Conservation (phyloP, 2,797 vertebrate genomes). For the Numenius phaeopus region DNA sequence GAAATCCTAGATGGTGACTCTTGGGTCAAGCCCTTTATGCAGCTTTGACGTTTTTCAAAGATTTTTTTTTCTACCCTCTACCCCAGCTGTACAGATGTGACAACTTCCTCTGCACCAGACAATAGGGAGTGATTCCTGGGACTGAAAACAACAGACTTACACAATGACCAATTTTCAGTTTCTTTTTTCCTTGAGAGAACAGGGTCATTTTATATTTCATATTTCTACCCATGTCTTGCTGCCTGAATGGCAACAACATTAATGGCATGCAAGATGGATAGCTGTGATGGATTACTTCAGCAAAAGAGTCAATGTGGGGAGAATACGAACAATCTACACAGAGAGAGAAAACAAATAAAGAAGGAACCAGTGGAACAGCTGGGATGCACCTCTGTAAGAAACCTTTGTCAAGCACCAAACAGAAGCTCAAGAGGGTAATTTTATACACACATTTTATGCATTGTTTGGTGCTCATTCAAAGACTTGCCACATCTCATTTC, state of each 20-base stretch:
- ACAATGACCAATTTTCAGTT: not conserved
- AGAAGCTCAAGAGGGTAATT: not conserved
- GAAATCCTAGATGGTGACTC: not conserved
- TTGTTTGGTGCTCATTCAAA: not conserved
- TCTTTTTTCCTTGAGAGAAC: not conserved
- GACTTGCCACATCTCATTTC: not conserved
- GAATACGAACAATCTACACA: not conserved
- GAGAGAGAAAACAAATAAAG: not conserved
- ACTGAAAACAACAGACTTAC: not conserved
- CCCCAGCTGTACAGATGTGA: not conserved
- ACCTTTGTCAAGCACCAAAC: not conserved
- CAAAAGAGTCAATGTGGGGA: not conserved
- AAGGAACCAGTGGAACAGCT: not conserved
- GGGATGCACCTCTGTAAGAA: not conserved
- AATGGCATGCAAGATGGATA: not conserved
- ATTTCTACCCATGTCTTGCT: not conserved
- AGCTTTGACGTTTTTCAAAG: slow-evolving; percentile 1
- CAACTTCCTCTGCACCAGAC: slow-evolving; percentile 9
- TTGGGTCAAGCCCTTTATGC: not conserved
- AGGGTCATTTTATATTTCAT: not conserved
- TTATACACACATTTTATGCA: not conserved
- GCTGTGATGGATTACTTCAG: not conserved
- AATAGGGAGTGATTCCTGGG: not conserved
- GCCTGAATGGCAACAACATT: not conserved
- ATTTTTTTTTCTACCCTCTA: not conserved